phyloP scores from a whole-genome alignment of 2,797 vertebrate species.

The Anolis apletophallus region DNA sequence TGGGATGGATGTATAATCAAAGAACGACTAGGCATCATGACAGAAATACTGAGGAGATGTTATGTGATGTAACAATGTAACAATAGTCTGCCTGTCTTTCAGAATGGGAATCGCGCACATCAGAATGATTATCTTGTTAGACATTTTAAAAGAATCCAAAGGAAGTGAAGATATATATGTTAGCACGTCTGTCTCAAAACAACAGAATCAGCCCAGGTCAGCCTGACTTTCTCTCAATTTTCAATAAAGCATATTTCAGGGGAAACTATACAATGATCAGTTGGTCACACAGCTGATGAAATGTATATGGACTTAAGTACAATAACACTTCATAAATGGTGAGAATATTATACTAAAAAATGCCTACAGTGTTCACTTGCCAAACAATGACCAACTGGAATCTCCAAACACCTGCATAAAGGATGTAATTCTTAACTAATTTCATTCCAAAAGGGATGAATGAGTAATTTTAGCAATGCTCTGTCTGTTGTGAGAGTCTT shows the following conservation, averaged over 20 bases:
- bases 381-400: neutral
- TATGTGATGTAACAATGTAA: neutral
- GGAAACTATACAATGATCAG: neutral
- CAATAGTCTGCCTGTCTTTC: too few species aligned
- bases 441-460: too few species aligned
- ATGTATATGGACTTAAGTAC: neutral
- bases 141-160: neutral
- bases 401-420: too few species aligned
- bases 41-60: neutral
- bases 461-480: too few species aligned
- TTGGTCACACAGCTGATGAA: neutral
- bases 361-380: neutral
- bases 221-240: neutral
- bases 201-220: neutral
- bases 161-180: neutral
- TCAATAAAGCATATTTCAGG: neutral
- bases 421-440: too few species aligned
- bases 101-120: neutral
- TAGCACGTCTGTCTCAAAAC: neutral
- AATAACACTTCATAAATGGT: neutral
- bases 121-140: neutral
- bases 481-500: too few species aligned
- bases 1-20: neutral
- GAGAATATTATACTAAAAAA: neutral
- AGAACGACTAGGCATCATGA: neutral